Conservation (phyloP, 2,888 invertebrate species). For the Phragmatobia fuliginosa region DNA sequence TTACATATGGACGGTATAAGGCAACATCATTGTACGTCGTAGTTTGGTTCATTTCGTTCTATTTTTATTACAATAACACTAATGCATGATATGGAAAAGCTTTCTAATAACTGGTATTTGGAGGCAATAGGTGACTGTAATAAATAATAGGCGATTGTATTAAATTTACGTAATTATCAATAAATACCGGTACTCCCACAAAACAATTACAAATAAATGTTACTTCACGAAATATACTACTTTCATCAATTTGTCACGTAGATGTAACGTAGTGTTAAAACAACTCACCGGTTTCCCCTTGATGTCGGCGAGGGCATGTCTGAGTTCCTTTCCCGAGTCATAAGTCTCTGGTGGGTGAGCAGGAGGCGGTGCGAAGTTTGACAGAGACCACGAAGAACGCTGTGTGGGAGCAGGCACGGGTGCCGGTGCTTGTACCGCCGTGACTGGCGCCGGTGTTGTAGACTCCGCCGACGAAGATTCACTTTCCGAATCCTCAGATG, state of each 20-base stretch:
- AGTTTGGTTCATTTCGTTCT: constrained; percentile 5
- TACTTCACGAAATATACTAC: background rate
- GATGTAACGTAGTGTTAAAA: background rate
- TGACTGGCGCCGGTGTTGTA: constrained; percentile 87
- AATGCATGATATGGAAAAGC: background rate
- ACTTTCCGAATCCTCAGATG: constrained; percentile 63
- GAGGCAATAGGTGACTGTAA: too few species aligned
- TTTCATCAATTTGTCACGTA: background rate
- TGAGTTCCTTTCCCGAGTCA: constrained; percentile 85
- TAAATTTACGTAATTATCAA: background rate
- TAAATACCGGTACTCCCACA: background rate
- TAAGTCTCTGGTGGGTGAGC: constrained; percentile 76
- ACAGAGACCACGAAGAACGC: constrained; percentile 82
- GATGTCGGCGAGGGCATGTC: constrained; percentile 85
- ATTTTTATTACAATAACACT: background rate
- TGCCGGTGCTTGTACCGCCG: constrained; percentile 58
- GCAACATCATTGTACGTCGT: constrained; percentile 27
- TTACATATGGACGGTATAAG: constrained; percentile 31
- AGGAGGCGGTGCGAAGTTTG: constrained; percentile 77
- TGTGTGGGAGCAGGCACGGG: constrained; percentile 70
- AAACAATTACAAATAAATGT: background rate
- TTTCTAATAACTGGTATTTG: background rate
- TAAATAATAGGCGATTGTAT: too few species aligned
- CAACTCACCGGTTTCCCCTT: constrained; percentile 78
- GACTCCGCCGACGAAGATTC: constrained; percentile 88